Evolutionary conservation across 2,113 vertebrate species (phyloP).

Genomic region (Ameiurus melas): DNA sequence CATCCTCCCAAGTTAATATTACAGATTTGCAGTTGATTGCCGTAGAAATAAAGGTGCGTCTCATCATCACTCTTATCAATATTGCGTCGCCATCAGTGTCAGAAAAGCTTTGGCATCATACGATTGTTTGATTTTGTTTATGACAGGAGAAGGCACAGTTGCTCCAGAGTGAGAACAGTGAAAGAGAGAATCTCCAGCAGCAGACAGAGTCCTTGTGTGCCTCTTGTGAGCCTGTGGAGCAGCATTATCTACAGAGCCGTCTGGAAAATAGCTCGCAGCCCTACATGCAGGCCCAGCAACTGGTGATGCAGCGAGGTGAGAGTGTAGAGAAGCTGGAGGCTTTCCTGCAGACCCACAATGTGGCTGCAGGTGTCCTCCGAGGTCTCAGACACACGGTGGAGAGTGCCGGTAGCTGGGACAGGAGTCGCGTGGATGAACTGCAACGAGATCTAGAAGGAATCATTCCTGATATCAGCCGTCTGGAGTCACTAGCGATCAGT

Average conservation of each 20-base stretch:
- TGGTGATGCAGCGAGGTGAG: slow-evolving; percentile 77
- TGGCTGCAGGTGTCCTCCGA: slow-evolving; percentile 68
- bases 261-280: slow-evolving; percentile 84
- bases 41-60: slow-evolving; percentile 78
- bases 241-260: slow-evolving; percentile 75
- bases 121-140: slow-evolving; percentile 19
- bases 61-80: not conserved
- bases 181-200: slow-evolving; percentile 74
- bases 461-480: slow-evolving; percentile 73
- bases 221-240: slow-evolving; percentile 76
- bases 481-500: slow-evolving; percentile 79
- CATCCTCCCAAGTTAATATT: slow-evolving; percentile 78
- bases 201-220: slow-evolving; percentile 76
- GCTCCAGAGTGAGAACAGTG: slow-evolving; percentile 74
- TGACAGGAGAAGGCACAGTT: slow-evolving; percentile 77
- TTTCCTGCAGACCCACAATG: slow-evolving; percentile 77
- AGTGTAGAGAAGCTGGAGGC: slow-evolving; percentile 74
- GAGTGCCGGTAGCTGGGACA: slow-evolving; percentile 82
- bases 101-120: not conserved
- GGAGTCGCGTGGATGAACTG: slow-evolving; percentile 79
- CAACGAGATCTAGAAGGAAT: slow-evolving; percentile 76
- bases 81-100: too few species aligned
- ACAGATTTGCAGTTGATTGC: slow-evolving; percentile 74
- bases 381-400: slow-evolving; percentile 83
- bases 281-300: slow-evolving; percentile 80